phyloP scores from a whole-genome alignment of 2,113 vertebrate species.

The Antennarius striatus region DNA sequence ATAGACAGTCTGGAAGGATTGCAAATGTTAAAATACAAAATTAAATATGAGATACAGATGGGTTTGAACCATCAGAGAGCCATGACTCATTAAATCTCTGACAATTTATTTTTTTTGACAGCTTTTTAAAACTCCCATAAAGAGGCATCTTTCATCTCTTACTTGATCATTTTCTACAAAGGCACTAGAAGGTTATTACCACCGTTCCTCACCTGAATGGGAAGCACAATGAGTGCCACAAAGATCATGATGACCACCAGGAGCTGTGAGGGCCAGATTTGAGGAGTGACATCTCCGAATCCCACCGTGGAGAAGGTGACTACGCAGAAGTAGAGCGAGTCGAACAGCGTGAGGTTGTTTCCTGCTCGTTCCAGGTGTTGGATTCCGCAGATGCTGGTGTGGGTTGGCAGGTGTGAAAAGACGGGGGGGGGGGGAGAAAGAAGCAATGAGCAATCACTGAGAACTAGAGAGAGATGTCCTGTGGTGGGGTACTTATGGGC shows the following conservation, averaged over 20 bases:
- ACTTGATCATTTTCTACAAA: not conserved
- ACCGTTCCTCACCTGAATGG: slow-evolving; percentile 78
- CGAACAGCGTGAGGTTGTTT: slow-evolving; percentile 84
- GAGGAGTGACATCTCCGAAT: slow-evolving; percentile 83
- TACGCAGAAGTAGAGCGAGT: slow-evolving; percentile 86
- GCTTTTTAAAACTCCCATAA: not conserved
- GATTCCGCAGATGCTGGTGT: slow-evolving; percentile 81
- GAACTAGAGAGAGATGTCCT: not conserved
- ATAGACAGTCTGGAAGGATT: not conserved
- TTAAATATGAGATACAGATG: not conserved
- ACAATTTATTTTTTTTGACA: no score
- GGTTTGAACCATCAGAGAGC: not conserved
- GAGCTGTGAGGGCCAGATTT: slow-evolving; percentile 86
- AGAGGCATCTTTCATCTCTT: not conserved
- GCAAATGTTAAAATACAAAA: slow-evolving; percentile 5
- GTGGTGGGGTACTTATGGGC: no score
- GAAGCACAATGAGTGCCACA: slow-evolving; percentile 85
- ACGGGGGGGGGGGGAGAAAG: slow-evolving; percentile 30
- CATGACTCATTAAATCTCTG: not conserved
- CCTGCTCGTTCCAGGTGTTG: slow-evolving; percentile 83
- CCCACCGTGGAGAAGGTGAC: slow-evolving; percentile 87
- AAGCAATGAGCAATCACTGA: slow-evolving; percentile 5
- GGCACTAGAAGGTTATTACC: not conserved
- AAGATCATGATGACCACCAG: slow-evolving; percentile 88
- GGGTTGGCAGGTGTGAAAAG: slow-evolving; percentile 15